phyloP scores from a whole-genome alignment of 1,140 invertebrate species.

The Tetraneura akinire region DNA sequence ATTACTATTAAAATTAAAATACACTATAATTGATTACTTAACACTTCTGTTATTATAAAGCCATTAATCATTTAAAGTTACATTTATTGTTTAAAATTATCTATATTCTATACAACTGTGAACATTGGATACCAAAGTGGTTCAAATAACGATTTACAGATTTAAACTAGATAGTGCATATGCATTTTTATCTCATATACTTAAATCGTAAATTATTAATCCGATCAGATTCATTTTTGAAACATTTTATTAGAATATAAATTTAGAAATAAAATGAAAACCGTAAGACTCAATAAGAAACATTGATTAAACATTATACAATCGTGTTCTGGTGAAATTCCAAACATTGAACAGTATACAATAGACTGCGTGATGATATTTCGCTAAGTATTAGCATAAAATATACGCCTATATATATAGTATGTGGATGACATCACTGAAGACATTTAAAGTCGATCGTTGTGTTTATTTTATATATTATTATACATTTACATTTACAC shows the following conservation, averaged over 20 bases:
- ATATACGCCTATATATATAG: not conserved
- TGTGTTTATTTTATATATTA: not conserved
- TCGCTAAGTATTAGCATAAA: constrained; percentile 16
- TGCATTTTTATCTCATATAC: too few species aligned
- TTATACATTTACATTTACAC: constrained; percentile 9
- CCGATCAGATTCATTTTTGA: too few species aligned
- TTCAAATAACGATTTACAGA: too few species aligned
- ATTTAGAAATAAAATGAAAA: not conserved
- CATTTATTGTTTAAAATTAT: too few species aligned
- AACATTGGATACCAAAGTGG: too few species aligned
- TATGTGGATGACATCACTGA: constrained; percentile 31
- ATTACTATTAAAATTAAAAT: too few species aligned
- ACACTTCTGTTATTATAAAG: too few species aligned
- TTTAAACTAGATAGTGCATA: too few species aligned
- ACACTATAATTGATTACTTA: too few species aligned
- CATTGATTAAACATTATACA: constrained; percentile 5
- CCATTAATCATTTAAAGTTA: too few species aligned
- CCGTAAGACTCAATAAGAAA: not conserved
- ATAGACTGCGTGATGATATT: constrained; percentile 20
- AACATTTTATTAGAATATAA: not conserved
- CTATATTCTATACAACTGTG: too few species aligned
- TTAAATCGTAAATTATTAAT: not conserved
- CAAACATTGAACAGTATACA: not conserved
- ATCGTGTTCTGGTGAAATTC: not conserved
- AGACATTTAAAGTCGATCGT: not conserved